Evolutionary conservation across 2,888 invertebrate species (phyloP), one percentile per base, ranked within the genome.

Genomic region (Liopterus haemorrhoidalis): DNA sequence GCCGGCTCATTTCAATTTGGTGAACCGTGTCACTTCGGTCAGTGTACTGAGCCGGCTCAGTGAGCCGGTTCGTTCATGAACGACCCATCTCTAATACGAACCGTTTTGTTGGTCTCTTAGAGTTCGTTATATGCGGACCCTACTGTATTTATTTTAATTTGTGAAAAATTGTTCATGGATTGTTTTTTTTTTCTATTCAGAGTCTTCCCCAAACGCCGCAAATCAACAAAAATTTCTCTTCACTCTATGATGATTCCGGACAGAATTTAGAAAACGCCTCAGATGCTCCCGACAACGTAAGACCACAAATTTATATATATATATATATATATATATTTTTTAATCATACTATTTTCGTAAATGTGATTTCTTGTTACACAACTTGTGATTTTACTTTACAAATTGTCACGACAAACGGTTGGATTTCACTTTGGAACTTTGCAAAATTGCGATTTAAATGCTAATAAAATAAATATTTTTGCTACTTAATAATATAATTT

Each of bases 161-260:
- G n/a, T n/a, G n/a, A n/a, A n/a, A n/a, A n/a, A n/a, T n/a, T n/a
- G n/a, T n/a, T n/a, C n/a, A 3, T 37, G 31, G 31, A 44, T 24
- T 25, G 20, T 33, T 46, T 52, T 58, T 58, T 49, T 46, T 38
- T 54, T 38, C 52, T 51, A 67, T 68, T 14, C 70, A 78, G 77
- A 75, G 76, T 59, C 67, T 76, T 60, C 76, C 77, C 24, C 78
- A 77, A 65, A 76, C 76, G 49, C 75, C 76, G 32, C 74, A 66
- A 57, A 63, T 58, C 41, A 48, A 54, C 31, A 69, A 69, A 58
- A 66, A 59, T 52, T 66, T 64, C 49, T 60, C 65, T 12, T 56
- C 59, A 32, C 59, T 60, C 44, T 68, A 64, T 53, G 66, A 65
- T 51, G 64, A 67, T 43, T 58, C 62, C 38, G 58, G 59, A 52